Conservation (phyloP, 1,140 invertebrate species). For the Magallana gigas region DNA sequence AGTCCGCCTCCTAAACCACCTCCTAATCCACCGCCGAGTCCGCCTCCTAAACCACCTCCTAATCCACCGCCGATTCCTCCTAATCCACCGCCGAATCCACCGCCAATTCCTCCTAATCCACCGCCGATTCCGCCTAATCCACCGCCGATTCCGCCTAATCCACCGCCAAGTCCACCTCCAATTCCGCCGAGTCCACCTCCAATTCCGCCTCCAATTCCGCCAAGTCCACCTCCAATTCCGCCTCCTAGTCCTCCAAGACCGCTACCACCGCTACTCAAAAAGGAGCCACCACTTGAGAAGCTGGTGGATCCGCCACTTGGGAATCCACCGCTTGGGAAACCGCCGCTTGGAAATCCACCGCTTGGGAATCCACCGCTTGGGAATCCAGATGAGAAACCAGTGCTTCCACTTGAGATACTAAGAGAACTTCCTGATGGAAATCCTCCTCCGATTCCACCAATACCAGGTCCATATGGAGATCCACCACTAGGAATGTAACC, state of each 20-base stretch:
- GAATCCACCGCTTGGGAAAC: background rate
- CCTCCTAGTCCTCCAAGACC: background rate
- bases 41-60: background rate
- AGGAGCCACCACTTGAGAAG: background rate
- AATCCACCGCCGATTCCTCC: background rate
- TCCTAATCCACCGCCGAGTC: background rate
- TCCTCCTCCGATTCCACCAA: background rate
- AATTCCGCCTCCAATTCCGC: background rate
- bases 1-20: background rate
- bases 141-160: background rate
- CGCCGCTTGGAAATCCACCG: background rate
- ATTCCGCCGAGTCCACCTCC: background rate
- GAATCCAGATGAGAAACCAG: background rate
- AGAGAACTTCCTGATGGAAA: background rate
- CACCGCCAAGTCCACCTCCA: background rate
- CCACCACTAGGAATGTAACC: background rate
- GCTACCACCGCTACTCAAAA: background rate
- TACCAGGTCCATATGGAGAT: background rate
- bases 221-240: background rate
- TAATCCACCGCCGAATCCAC: background rate
- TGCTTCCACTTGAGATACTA: background rate
- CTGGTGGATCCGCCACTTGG: background rate
- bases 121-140: background rate
- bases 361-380: background rate
- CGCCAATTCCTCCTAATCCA: background rate